Base-by-base conservation (phyloP, 2,888 invertebrate species). In the Melanostoma mellinum region DNA sequence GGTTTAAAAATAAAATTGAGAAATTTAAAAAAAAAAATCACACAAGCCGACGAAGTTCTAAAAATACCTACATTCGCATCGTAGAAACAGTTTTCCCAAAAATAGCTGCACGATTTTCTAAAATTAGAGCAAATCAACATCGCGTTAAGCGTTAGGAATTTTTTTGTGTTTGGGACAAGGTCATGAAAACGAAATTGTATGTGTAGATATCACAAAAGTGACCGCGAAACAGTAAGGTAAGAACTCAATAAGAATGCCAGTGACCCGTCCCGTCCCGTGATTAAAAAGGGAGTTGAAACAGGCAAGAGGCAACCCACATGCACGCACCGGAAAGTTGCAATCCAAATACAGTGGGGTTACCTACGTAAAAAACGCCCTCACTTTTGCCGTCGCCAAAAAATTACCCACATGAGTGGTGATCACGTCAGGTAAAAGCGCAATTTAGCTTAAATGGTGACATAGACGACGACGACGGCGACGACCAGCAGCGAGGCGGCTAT, bases 331-430 rank as follows among this genome's bases (percentile, higher is more conserved):
- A 85, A 81, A 85, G 77, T 78, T 71, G 71, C 74, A 78, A 40
- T 67, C 78, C 84, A 75, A 75, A 84, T 79, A 61, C 53, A 75
- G 74, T 46, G 65, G 36, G 33, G 35, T 63, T 68, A 67, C 79
- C 79, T 84, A 84, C 82, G 81, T 81, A 76, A 81, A 81, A 44
- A 76, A 81, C 82, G 84, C 84, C 84, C 79, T 78, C 78, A 84
- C 84, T 79, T 67, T 74, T 48, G 79, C 50, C 75, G 84, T 84
- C 84, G 84, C 79, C 78, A 84, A 84, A 80, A 76, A 53, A 67
- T 78, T 84, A 75, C 84, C 84, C 82, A 82, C 82, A 84, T 84
- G 40, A 4, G 44, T 71, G 40, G 46, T 68, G 75, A 68, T 75
- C 61, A 69, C 69, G 48, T 73, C 78, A 84, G 75, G 79, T 72